These are phyloP conservation scores for Larimichthys polyactis DNA, from an alignment of 2,113 vertebrate species.

Conservation along the genomic window DNA sequence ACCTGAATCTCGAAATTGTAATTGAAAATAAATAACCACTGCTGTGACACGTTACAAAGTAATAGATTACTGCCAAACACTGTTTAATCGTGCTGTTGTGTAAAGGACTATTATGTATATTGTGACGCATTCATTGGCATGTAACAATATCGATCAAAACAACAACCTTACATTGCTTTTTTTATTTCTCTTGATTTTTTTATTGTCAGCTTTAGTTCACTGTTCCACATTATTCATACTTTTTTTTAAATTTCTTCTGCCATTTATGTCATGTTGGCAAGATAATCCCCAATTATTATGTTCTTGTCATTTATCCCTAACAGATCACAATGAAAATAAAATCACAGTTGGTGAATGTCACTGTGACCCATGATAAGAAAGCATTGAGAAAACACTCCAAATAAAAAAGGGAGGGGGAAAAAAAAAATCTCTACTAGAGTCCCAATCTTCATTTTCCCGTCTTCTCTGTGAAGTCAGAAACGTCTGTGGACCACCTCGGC, in stretches of 20 bases:
- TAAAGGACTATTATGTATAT: not conserved
- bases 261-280: not conserved
- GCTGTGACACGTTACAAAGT: not conserved
- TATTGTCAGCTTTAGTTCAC: not conserved
- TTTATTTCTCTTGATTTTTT: not conserved
- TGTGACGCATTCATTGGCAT: not conserved
- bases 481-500: constrained; percentile 69
- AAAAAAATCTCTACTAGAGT: not conserved
- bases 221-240: not conserved
- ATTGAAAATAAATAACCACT: not conserved
- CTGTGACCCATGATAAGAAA: not conserved
- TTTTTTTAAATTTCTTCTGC: not conserved
- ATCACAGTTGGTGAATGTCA: not conserved
- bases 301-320: not conserved
- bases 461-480: constrained; percentile 61
- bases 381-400: constrained; percentile 1
- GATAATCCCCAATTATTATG: no score
- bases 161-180: no score
- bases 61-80: not conserved
- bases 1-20: not conserved
- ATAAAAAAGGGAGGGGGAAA: not conserved
- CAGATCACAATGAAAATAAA: constrained; percentile 4
- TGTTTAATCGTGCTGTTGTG: no score
- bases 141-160: not conserved
- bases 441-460: constrained; percentile 37